phyloP scores from a whole-genome alignment of 2,888 invertebrate genomes.

The Dyspetes luteomarginatus region DNA sequence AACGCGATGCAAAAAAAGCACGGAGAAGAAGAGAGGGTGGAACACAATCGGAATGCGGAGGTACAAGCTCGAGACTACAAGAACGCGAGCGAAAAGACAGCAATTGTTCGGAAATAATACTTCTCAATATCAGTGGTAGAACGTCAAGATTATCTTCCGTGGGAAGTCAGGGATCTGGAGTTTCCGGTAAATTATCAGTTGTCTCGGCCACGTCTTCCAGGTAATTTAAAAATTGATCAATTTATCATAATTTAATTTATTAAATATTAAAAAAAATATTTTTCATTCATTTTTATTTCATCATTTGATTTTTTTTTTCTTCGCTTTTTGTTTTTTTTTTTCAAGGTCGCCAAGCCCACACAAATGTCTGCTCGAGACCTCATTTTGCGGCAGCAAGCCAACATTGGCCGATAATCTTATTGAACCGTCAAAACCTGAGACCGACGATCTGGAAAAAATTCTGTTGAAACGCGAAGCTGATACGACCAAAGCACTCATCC shows the following conservation, averaged over 20 bases:
- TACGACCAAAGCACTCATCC: constrained; percentile 87
- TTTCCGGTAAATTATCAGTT: constrained; percentile 82
- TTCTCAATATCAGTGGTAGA: constrained; percentile 89
- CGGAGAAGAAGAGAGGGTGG: constrained; percentile 80
- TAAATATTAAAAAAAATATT: no score
- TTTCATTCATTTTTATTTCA: no score
- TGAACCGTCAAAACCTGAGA: constrained; percentile 84
- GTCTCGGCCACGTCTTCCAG: constrained; percentile 81
- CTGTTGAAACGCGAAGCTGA: constrained; percentile 87
- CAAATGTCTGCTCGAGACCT: constrained; percentile 94
- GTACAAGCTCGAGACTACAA: constrained; percentile 82
- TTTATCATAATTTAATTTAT: background rate
- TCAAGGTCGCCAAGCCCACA: constrained; percentile 93
- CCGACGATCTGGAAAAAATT: constrained; percentile 85
- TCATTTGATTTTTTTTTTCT: background rate
- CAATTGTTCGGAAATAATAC: constrained; percentile 90
- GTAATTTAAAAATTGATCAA: constrained; percentile 65
- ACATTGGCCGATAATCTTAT: constrained; percentile 82
- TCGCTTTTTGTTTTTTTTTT: constrained; percentile 5
- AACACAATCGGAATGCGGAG: constrained; percentile 80
- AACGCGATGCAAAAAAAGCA: constrained; percentile 79
- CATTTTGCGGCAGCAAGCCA: constrained; percentile 94
- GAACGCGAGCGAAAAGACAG: constrained; percentile 89
- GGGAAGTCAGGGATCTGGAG: constrained; percentile 90
- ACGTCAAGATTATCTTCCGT: constrained; percentile 93